Evolutionary conservation across 2,888 invertebrate genomes (phyloP).

Genomic region (Amorpha juglandis): DNA sequence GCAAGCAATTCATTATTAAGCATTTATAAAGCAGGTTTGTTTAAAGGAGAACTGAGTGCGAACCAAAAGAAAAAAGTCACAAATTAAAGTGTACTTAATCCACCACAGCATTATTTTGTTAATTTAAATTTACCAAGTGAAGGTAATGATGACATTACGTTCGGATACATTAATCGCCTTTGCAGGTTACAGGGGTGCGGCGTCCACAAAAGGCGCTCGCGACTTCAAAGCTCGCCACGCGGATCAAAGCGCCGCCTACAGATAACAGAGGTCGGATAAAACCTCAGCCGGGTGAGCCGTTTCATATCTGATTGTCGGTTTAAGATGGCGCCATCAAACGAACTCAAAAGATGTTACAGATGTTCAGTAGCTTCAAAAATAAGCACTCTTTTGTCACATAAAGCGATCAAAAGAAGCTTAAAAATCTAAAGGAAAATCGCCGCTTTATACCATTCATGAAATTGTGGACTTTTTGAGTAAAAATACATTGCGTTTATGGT

Average conservation of each 20-base stretch:
- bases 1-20: no score
- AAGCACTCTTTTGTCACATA: conserved; percentile 20
- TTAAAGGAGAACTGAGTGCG: no score
- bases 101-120: conserved; percentile 21
- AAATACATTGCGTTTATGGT: neutral
- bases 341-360: conserved; percentile 61
- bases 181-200: conserved; percentile 57
- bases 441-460: conserved; percentile 21
- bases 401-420: conserved; percentile 24
- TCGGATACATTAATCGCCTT: conserved; percentile 56
- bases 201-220: conserved; percentile 63
- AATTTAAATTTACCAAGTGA: conserved; percentile 26
- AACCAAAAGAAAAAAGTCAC: no score
- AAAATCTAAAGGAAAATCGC: conserved; percentile 26
- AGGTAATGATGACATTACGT: conserved; percentile 53
- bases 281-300: conserved; percentile 62
- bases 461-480: neutral
- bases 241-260: conserved; percentile 66
- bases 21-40: no score
- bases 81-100: no score
- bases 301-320: conserved; percentile 76
- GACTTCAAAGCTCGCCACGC: conserved; percentile 66
- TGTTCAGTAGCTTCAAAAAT: conserved; percentile 34
- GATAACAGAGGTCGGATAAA: conserved; percentile 68
- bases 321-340: conserved; percentile 56